These are phyloP conservation scores for Hypotaenidia philippensis DNA, from an alignment of 2,797 vertebrate species.

Conservation along the genomic window DNA sequence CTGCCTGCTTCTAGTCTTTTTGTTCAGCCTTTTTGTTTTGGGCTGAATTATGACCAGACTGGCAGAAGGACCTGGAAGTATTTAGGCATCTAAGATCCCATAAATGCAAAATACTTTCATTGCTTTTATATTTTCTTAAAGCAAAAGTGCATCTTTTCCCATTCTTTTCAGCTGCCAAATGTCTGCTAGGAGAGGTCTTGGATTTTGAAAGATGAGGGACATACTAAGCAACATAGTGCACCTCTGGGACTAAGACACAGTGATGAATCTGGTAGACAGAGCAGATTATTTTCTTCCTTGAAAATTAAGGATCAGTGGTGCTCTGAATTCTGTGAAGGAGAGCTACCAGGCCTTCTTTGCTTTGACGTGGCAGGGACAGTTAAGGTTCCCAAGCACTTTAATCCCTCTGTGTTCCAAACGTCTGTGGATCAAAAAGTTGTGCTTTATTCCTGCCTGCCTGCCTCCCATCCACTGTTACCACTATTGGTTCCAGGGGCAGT, in stretches of 20 bases:
- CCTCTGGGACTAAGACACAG: background rate
- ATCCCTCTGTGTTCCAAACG: background rate
- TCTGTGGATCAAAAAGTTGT: background rate
- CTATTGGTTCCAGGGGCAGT: background rate
- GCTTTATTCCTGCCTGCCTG: background rate
- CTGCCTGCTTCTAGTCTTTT: background rate
- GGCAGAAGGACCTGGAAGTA: background rate
- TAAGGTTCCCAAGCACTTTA: background rate
- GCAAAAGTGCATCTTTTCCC: background rate
- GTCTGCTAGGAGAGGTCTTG: background rate
- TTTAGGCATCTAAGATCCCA: background rate
- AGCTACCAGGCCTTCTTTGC: background rate
- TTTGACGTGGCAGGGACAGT: background rate
- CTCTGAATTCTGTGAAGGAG: background rate
- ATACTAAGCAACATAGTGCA: background rate
- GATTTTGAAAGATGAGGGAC: background rate
- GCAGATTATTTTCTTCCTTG: background rate
- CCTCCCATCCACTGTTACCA: rapidly evolving
- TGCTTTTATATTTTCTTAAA: background rate
- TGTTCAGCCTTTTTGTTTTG: background rate
- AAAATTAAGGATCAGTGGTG: background rate
- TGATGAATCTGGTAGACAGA: background rate
- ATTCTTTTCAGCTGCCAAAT: background rate
- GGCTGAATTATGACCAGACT: background rate
- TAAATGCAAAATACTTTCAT: background rate